These are phyloP conservation scores for Desmodus rotundus DNA, from an alignment of 2,113 vertebrate genomes.

Conservation along the genomic window DNA sequence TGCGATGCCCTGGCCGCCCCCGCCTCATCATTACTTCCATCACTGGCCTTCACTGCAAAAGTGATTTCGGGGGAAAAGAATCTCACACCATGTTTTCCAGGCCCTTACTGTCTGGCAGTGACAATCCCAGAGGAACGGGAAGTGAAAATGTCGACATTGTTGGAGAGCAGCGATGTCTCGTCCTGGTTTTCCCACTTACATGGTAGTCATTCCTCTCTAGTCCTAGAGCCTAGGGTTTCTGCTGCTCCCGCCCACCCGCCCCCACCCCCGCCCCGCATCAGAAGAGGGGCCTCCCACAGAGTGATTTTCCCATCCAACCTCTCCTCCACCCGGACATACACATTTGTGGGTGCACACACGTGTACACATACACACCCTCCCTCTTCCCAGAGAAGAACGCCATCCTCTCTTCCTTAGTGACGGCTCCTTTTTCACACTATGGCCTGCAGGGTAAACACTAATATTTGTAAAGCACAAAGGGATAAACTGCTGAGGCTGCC, in stretches of 20 bases:
- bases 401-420: background rate
- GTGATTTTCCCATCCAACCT: constrained; percentile 12
- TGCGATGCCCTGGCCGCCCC: background rate
- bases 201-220: background rate
- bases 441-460: background rate
- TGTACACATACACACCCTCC: background rate
- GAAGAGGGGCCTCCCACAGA: background rate
- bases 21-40: background rate
- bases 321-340: background rate
- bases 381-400: background rate
- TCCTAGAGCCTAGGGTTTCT: background rate
- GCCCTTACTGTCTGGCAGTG: constrained; percentile 16
- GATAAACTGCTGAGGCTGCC: background rate
- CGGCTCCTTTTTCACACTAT: background rate
- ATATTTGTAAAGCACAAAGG: background rate
- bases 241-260: rapidly evolving
- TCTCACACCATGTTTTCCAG: constrained; percentile 59
- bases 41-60: constrained; percentile 50
- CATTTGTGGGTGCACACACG: background rate
- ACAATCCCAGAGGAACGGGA: background rate
- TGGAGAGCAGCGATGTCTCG: background rate
- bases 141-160: constrained; percentile 12
- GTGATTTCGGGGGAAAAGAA: constrained; percentile 5
- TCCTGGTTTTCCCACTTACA: background rate
- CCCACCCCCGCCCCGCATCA: background rate